Evolutionary conservation across 2,113 vertebrate genomes (phyloP).

Genomic region (Aythya baeri): DNA sequence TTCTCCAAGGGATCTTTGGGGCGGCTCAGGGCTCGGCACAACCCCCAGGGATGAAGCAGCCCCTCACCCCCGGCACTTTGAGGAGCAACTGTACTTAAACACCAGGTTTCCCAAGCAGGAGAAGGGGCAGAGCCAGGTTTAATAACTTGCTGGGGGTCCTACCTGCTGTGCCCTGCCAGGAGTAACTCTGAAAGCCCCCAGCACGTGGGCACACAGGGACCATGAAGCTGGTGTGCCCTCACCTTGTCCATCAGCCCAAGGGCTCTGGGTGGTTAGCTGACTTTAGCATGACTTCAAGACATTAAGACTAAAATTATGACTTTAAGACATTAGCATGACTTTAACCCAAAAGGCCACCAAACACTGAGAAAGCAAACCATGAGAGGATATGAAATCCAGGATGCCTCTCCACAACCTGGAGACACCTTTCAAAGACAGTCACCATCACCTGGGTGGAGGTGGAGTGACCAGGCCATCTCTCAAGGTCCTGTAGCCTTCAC

Average conservation of each 20-base stretch:
- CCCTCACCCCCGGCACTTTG: not conserved
- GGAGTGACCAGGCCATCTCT: not conserved
- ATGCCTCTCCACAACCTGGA: not conserved
- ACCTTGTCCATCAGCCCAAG: not conserved
- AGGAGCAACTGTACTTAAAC: not conserved
- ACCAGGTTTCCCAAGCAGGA: not conserved
- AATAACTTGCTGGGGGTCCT: not conserved
- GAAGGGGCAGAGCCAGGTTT: not conserved
- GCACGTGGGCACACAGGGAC: not conserved
- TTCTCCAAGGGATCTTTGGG: not conserved
- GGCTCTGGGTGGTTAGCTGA: not conserved
- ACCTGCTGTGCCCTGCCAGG: not conserved
- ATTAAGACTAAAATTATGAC: too few species aligned
- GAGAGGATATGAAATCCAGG: not conserved
- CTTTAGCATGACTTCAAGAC: not conserved
- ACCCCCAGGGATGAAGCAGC: not conserved
- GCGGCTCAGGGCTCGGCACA: rapidly evolving
- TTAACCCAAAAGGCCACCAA: not conserved
- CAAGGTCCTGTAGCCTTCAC: not conserved
- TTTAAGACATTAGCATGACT: not conserved
- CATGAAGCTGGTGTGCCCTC: not conserved
- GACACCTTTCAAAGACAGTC: not conserved
- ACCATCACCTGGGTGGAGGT: not conserved
- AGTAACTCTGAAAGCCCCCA: not conserved
- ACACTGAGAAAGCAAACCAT: not conserved